A percentile compares a stretch with the other conserved stretches of the same genome.
These are phyloP conservation scores for Muntiacus reevesi DNA, from an alignment of 2,113 vertebrate species.

Conservation along the genomic window DNA sequence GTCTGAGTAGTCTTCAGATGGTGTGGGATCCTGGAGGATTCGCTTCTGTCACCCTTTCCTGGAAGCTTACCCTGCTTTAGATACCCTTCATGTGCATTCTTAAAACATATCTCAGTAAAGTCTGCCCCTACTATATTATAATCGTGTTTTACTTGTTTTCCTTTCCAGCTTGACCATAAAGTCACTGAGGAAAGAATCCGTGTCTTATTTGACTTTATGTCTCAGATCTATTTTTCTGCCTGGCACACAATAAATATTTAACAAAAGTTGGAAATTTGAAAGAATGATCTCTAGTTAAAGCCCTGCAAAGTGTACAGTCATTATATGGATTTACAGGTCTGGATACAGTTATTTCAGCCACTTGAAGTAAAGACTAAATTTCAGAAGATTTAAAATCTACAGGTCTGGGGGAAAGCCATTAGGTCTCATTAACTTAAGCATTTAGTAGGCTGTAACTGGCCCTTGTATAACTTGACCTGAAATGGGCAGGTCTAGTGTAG, in stretches of 20 bases:
- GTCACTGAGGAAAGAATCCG: neutral
- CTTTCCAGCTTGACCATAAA: neutral
- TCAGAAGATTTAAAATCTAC: neutral
- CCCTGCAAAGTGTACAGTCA: neutral
- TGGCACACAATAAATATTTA: neutral
- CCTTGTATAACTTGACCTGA: neutral
- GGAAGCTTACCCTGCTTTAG: neutral
- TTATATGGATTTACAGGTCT: neutral
- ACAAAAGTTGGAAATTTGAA: neutral
- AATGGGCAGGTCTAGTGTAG: neutral
- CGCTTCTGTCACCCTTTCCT: neutral
- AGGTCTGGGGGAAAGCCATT: neutral
- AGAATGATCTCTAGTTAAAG: neutral
- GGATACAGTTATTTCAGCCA: neutral
- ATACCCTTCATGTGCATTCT: neutral
- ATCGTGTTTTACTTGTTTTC: neutral
- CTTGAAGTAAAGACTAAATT: neutral
- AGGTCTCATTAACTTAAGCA: neutral
- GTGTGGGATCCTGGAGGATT: neutral
- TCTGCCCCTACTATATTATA: fast-evolving
- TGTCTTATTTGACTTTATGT: neutral
- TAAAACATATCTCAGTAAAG: neutral
- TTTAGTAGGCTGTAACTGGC: neutral
- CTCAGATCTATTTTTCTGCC: neutral
- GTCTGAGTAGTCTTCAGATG: too few species aligned